Conservation (phyloP, 2,113 vertebrate genomes). For the Aegithalos caudatus region DNA sequence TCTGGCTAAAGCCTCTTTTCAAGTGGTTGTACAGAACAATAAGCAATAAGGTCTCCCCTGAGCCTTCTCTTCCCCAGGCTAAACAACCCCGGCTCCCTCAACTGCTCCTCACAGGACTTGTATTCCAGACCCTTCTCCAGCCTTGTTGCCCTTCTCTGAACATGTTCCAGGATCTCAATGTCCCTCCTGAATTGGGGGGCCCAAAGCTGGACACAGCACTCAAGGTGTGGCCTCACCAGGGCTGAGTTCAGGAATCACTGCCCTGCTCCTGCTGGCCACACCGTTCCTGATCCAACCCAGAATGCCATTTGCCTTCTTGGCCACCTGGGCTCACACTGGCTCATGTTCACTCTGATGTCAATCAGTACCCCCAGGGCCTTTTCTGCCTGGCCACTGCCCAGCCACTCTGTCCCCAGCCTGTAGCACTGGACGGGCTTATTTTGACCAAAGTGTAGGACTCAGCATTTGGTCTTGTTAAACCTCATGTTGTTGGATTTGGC, state of each 20-base stretch:
- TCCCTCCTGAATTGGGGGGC: not conserved
- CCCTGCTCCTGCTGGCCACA: not conserved
- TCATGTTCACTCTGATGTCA: not conserved
- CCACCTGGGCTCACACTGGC: not conserved
- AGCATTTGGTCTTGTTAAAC: not conserved
- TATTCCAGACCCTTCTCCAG: not conserved
- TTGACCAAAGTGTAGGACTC: not conserved
- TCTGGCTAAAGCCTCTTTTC: not conserved
- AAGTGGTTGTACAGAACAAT: not conserved
- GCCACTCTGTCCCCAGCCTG: not conserved
- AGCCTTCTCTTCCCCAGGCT: not conserved
- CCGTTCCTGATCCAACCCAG: not conserved
- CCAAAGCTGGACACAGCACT: not conserved
- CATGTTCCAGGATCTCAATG: not conserved
- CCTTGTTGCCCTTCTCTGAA: not conserved
- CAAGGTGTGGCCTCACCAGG: not conserved
- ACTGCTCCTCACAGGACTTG: not conserved
- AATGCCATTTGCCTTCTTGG: too few species aligned
- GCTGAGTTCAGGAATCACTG: not conserved
- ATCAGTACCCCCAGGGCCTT: too few species aligned
- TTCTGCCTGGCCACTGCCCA: not conserved
- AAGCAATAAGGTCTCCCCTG: not conserved
- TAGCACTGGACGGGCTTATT: not conserved
- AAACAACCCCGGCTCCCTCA: not conserved
- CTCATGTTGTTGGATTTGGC: rapidly evolving